A percentile compares a stretch with the other conserved stretches of the same genome.
Conservation (phyloP, 2,888 invertebrate species). For the Willowsia nigromaculata region DNA sequence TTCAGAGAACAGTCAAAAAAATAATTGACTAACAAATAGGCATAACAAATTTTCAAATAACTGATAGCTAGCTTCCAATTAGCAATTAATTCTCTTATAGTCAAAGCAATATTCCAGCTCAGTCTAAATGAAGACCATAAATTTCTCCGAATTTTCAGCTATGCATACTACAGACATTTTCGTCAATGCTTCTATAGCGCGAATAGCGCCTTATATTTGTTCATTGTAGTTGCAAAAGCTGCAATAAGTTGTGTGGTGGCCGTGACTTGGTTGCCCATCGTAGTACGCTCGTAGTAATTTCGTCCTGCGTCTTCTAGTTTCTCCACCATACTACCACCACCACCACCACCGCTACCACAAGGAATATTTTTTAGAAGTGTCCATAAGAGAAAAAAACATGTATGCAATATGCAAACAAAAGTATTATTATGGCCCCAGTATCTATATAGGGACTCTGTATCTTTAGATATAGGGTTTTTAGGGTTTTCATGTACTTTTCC, state of each 20-base stretch:
- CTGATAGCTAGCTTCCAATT: too few species aligned
- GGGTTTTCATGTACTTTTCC: background rate
- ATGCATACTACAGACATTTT: too few species aligned
- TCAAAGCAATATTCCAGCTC: too few species aligned
- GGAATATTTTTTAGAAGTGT: background rate
- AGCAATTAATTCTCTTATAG: too few species aligned
- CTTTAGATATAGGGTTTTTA: background rate
- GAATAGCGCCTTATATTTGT: background rate
- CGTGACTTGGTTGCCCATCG: conserved; percentile 9
- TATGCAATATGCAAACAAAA: background rate
- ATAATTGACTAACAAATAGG: too few species aligned
- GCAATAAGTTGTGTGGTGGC: background rate
- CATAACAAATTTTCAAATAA: too few species aligned
- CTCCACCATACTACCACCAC: background rate
- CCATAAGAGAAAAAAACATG: background rate
- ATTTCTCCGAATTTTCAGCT: too few species aligned
- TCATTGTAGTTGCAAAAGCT: background rate
- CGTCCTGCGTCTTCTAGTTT: conserved; percentile 2
- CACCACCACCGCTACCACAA: background rate
- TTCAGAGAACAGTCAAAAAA: too few species aligned
- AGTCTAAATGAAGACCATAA: too few species aligned
- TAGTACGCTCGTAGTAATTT: background rate
- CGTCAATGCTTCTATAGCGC: background rate
- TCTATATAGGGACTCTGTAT: background rate
- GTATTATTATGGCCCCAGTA: background rate